Evolutionary conservation across 2,113 vertebrate species (phyloP).

Genomic region (Rhinopomastus cyanomelas): DNA sequence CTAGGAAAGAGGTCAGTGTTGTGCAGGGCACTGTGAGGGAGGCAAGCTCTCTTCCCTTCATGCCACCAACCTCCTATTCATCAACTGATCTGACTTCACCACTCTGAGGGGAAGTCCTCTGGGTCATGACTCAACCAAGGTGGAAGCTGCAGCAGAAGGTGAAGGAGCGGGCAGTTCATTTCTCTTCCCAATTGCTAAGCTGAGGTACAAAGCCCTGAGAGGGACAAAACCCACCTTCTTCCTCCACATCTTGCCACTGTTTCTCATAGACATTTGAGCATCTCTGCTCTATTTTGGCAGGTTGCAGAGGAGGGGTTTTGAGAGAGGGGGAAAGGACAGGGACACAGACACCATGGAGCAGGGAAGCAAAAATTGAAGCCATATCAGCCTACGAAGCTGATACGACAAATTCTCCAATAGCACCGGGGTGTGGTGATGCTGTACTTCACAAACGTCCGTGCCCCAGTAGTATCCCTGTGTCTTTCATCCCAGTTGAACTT

Average conservation of each 20-base stretch:
- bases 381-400: not conserved
- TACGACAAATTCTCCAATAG: not conserved
- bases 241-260: not conserved
- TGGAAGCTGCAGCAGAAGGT: not conserved
- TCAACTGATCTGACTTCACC: not conserved
- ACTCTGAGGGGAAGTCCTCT: not conserved
- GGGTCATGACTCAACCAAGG: not conserved
- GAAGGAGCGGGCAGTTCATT: not conserved
- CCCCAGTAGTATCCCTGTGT: not conserved
- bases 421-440: not conserved
- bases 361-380: not conserved
- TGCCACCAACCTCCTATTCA: not conserved
- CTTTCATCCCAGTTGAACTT: not conserved
- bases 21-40: not conserved
- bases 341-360: not conserved
- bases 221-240: not conserved
- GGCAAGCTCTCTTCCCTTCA: not conserved
- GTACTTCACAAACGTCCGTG: not conserved
- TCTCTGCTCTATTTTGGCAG: not conserved
- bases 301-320: not conserved
- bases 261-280: not conserved
- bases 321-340: not conserved
- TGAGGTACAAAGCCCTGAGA: not conserved
- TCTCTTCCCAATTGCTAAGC: not conserved
- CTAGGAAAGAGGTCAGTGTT: not conserved